A percentile compares a stretch with the other conserved stretches of the same genome.
These are phyloP conservation scores for Myrmecobius fasciatus DNA, from an alignment of 2,113 vertebrate species.

Conservation along the genomic window DNA sequence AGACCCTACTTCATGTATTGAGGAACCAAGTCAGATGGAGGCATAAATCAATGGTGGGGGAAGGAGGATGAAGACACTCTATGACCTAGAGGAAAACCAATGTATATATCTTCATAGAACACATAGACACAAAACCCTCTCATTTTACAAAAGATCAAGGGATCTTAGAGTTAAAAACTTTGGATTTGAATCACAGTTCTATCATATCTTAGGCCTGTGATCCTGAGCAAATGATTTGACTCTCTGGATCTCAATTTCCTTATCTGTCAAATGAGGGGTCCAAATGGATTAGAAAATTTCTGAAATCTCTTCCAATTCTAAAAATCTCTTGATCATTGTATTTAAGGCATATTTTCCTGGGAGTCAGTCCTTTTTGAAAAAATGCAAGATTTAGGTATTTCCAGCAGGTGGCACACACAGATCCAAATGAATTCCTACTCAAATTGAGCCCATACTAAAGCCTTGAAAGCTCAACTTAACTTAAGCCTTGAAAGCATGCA, in stretches of 20 bases:
- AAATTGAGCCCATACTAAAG: background rate
- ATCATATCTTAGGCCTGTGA: background rate
- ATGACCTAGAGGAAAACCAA: background rate
- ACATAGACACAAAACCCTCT: background rate
- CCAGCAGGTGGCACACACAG: background rate
- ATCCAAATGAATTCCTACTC: background rate
- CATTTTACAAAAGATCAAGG: background rate
- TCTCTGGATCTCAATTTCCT: background rate
- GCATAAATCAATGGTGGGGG: background rate
- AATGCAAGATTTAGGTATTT: background rate
- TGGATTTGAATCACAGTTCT: background rate
- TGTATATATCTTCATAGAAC: background rate
- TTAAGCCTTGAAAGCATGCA: background rate
- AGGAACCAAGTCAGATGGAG: background rate
- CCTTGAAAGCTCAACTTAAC: background rate
- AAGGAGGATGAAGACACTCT: background rate
- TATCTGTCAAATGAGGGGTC: background rate
- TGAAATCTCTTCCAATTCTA: background rate
- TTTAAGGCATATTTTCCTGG: background rate
- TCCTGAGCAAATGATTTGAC: background rate
- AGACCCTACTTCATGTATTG: background rate
- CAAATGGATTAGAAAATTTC: background rate
- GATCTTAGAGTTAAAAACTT: background rate
- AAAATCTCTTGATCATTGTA: background rate
- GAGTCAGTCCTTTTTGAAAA: background rate